phyloP scores from a whole-genome alignment of 64 coral and sea anemone genomes.

The Dendrophyllia cribrosa region DNA sequence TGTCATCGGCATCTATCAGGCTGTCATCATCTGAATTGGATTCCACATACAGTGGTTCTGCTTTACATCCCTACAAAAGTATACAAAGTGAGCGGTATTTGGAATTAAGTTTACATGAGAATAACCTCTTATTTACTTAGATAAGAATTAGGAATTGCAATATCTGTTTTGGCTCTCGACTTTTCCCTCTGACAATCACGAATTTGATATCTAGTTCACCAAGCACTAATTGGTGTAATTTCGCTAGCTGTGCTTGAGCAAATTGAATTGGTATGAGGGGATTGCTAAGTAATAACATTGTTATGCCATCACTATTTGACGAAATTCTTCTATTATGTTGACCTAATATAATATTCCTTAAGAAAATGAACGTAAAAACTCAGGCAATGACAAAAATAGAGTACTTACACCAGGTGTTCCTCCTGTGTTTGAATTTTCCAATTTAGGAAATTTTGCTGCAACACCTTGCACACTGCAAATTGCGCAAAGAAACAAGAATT shows the following conservation, averaged over 20 bases:
- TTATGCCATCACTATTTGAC: too few species aligned
- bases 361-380: background rate
- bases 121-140: background rate
- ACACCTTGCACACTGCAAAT: background rate
- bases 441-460: background rate
- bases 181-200: too few species aligned
- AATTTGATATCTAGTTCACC: too few species aligned
- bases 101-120: constrained; percentile 1
- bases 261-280: too few species aligned
- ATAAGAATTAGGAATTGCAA: too few species aligned
- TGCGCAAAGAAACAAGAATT: background rate
- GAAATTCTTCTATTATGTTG: too few species aligned
- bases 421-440: background rate
- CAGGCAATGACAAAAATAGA: background rate
- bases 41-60: constrained; percentile 10
- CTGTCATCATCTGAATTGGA: constrained; percentile 9
- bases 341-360: too few species aligned
- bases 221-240: too few species aligned
- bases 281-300: too few species aligned
- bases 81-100: background rate
- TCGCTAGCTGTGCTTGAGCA: too few species aligned
- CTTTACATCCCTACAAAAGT: background rate
- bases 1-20: background rate
- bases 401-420: constrained; percentile 15
- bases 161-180: too few species aligned